Percentiles rank a stretch among this genome's conserved stretches.
phyloP scores from a whole-genome alignment of 2,113 vertebrate genomes.

The Lepisosteus oculatus region DNA sequence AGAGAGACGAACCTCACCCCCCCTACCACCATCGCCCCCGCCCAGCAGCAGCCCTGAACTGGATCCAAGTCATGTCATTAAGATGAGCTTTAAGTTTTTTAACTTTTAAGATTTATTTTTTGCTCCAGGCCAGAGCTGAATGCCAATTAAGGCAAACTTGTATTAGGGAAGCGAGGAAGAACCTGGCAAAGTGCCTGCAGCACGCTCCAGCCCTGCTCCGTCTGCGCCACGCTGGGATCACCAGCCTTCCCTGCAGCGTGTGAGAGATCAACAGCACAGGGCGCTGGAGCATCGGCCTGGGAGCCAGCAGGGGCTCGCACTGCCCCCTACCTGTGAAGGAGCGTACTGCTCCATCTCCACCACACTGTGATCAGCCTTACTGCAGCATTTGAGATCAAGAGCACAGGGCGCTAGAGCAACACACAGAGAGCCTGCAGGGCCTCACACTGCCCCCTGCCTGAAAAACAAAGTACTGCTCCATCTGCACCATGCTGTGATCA shows the following conservation, averaged over 20 bases:
- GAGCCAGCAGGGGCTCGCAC: conserved; percentile 4
- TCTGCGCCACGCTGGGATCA: conserved; percentile 25
- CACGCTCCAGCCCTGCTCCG: conserved; percentile 10
- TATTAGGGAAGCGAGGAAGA: not conserved
- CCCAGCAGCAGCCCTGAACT: not conserved
- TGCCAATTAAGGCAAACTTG: conserved; percentile 26
- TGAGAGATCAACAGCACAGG: not conserved
- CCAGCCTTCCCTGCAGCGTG: conserved; percentile 14
- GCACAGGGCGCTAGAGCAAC: no score
- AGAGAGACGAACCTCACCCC: no score
- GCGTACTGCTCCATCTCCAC: not conserved
- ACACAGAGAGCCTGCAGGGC: no score
- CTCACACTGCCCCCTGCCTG: no score
- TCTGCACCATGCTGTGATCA: no score
- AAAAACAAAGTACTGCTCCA: no score
- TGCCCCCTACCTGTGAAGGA: conserved; percentile 1
- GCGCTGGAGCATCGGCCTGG: conserved; percentile 6
- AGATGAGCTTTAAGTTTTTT: not conserved
- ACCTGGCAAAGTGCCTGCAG: conserved; percentile 11
- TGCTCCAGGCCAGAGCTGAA: not conserved
- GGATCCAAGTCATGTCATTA: not conserved
- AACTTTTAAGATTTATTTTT: no score
- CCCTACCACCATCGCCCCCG: not conserved
- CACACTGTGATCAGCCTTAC: no score
- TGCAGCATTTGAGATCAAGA: no score